A percentile compares a stretch with the other conserved stretches of the same genome.
Evolutionary conservation across 2,888 invertebrate species (phyloP).

Genomic region (Eueremaeus valkanovi): DNA sequence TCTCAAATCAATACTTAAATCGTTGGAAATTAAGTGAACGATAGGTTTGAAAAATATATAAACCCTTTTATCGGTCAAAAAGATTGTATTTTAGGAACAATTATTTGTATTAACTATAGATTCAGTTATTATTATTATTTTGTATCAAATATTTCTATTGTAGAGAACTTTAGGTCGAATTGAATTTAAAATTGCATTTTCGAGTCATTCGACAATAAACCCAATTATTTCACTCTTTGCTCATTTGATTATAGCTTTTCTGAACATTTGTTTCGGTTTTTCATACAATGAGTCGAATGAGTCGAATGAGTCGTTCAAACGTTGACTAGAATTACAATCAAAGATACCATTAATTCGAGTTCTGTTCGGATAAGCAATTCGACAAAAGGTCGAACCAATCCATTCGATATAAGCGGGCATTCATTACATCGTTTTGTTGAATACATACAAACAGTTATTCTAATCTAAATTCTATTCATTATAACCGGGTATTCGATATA

Average conservation of each 20-base stretch:
- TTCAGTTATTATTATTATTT: not conserved
- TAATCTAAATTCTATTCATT: too few species aligned
- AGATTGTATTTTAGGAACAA: not conserved
- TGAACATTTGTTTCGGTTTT: not conserved
- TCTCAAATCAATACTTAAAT: not conserved
- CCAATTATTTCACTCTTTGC: too few species aligned
- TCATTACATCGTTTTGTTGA: constrained; percentile 28
- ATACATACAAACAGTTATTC: too few species aligned
- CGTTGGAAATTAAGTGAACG: not conserved
- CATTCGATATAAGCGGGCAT: too few species aligned
- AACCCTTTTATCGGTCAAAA: not conserved
- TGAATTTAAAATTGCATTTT: too few species aligned
- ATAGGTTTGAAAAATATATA: not conserved
- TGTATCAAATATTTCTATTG: not conserved
- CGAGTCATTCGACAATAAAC: not conserved
- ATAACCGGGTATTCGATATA: too few species aligned
- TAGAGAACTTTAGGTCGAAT: too few species aligned
- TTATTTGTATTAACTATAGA: not conserved
- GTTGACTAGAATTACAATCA: constrained; percentile 24
- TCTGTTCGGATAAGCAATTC: too few species aligned
- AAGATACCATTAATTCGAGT: too few species aligned
- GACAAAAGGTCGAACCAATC: too few species aligned
- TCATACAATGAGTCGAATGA: too few species aligned
- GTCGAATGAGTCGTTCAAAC: not conserved
- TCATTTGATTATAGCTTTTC: not conserved